Percentiles rank a stretch among this genome's conserved stretches.
These are phyloP conservation scores for Drosophila suzukii DNA, from an alignment of 1,140 invertebrate species.

Conservation along the genomic window DNA sequence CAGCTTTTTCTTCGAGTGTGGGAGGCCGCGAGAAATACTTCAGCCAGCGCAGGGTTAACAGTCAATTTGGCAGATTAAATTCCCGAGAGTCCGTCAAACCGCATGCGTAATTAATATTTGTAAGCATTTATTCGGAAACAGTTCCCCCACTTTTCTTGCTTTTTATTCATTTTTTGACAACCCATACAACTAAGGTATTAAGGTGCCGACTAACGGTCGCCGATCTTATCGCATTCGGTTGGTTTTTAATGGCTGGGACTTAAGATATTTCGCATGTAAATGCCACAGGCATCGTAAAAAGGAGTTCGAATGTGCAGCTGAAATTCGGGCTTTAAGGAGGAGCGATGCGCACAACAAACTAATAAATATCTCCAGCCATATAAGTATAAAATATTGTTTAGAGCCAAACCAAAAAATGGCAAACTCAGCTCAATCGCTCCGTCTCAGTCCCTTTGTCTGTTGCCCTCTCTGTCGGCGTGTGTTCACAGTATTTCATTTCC, in stretches of 20 bases:
- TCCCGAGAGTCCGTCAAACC: conserved; percentile 41
- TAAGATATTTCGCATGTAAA: conserved; percentile 49
- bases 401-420: conserved; percentile 41
- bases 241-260: conserved; percentile 48
- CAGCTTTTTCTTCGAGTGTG: background rate
- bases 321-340: background rate
- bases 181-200: conserved; percentile 32
- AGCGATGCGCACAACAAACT: conserved; percentile 60
- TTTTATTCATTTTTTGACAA: conserved; percentile 9
- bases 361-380: conserved; percentile 74
- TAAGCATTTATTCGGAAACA: conserved; percentile 41
- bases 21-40: background rate
- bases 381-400: conserved; percentile 79
- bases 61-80: conserved; percentile 49
- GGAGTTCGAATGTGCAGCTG: conserved; percentile 45
- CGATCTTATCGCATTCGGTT: conserved; percentile 43
- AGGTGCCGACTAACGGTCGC: conserved; percentile 40
- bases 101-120: conserved; percentile 67
- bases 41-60: conserved; percentile 28
- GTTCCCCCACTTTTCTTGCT: conserved; percentile 13
- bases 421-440: conserved; percentile 46
- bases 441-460: conserved; percentile 28
- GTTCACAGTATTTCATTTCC: conserved; percentile 70
- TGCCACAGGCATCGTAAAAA: conserved; percentile 60
- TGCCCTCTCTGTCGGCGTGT: conserved; percentile 10